Evolutionary conservation across 2,797 vertebrate species (phyloP), one percentile per base, ranked within the genome.

Genomic region (Coregonus sp.): DNA sequence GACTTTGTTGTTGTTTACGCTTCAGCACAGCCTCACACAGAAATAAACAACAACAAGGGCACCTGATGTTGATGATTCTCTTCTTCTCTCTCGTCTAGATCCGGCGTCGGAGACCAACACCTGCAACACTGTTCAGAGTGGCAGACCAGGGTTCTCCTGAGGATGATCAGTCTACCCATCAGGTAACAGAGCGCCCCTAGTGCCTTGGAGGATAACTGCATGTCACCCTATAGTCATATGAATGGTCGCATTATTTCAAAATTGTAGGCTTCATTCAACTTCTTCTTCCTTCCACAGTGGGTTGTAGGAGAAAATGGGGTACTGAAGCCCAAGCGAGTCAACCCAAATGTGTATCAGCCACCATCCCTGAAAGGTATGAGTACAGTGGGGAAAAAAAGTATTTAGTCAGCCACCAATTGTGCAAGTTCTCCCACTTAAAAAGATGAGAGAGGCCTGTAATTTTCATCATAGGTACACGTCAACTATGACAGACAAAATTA

Each of bases 361-460:
- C 98, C 98, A 29, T 98, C 98, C 47, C 95, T 99, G 87, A 99
- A 95, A 98, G 98, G 98, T 99, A 92, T 20, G 87, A 84, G 65
- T 84, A 75, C 78, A 59, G 82, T 25, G 25, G 25, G 25, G 25
- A 0, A 25, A 25, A 25, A 25, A 25, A 25, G 25, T 25, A 25
- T 25, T 25, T 25, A 25, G 25, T 25, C 25, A 25, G 25, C 25
- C 25, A 25, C 25, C 25, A 25, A 25, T 25, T 25, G 25, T 25
- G 25, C 25, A 25, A 25, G 25, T 25, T 25, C 25, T 25, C 25
- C 25, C 25, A 25, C 25, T 25, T 25, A 25, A 25, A 25, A 25
- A 25, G 25, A 25, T 25, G 25, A 25, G 25, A 25, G 25, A 25
- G 25, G 25, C 25, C 25, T 25, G 25, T 25, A 25, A 25, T 25